Base-by-base conservation (phyloP, 2,113 vertebrate species). In the Sapayoa aenigma region DNA sequence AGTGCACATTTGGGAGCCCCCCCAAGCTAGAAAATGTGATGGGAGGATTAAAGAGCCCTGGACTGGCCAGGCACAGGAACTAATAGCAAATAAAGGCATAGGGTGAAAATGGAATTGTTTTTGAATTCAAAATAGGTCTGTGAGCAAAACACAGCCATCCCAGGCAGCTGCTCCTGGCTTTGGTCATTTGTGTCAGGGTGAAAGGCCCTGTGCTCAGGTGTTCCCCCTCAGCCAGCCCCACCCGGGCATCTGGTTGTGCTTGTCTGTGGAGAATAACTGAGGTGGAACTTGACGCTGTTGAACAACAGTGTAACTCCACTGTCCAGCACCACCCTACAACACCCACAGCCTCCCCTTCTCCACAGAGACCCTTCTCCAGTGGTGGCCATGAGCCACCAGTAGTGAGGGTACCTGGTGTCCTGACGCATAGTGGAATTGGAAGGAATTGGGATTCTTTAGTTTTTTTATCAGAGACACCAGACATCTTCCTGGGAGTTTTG, bases 1-100 rank as follows among this genome's bases (percentile, higher is more conserved):
- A 41, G 28, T 1, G 3, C 14, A 3, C 0, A 0, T 53, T 27
- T 37, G n/a, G 21, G 55, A 24, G 46, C 52, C 62, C 7, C 27
- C 37, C 4, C 44, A 12, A 37, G 52, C 42, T 47, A 7, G 5
- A 7, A 28, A 30, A 42, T 35, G 12, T 53, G 33, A 49, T 50
- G 42, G 23, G 27, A 37, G 12, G 1, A 12, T 25, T 80, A 35
- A 28, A 37, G 39, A 62, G 12, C 14, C 27, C 21, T 9, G 5
- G 53, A 25, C 47, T 55, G 30, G 20, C 55, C n/a, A 68, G 69
- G 24, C 33, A 50, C 4, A 27, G 47, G 67, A 69, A 30, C 25
- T 37, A 50, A 50, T 13, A 22, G 60, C 55, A 63, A 11, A 31
- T 35, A 58, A 46, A 62, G 27, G 41, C 11, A 3, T 42, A 31